These are phyloP conservation scores for Thaumatotibia leucotreta DNA, from an alignment of 1,140 invertebrate genomes.

Conservation along the genomic window DNA sequence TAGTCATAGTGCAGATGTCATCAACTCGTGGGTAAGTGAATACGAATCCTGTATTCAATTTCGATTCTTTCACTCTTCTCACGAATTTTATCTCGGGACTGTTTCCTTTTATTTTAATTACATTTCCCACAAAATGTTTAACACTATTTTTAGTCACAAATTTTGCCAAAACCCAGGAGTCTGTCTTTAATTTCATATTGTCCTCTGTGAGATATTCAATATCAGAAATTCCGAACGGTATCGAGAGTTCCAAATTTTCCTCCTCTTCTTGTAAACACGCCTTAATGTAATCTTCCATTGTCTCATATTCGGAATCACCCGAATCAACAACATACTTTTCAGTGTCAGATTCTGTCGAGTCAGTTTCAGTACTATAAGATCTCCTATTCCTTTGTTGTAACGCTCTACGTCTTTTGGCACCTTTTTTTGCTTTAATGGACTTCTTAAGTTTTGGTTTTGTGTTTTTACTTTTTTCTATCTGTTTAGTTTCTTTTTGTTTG, in stretches of 20 bases:
- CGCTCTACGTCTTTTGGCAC: background rate
- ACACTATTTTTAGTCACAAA: constrained; percentile 30
- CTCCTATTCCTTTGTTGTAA: background rate
- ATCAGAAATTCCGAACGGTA: constrained; percentile 14
- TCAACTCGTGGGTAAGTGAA: constrained; percentile 28
- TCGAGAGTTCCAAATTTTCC: constrained; percentile 18
- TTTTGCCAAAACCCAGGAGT: constrained; percentile 22
- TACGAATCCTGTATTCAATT: constrained; percentile 20
- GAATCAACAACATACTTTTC: background rate
- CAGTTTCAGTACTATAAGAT: background rate
- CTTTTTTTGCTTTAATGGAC: background rate
- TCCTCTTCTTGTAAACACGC: constrained; percentile 5
- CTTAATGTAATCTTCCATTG: background rate
- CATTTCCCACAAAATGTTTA: constrained; percentile 30
- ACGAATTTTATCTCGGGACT: constrained; percentile 26
- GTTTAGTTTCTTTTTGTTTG: background rate
- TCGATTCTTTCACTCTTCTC: constrained; percentile 27
- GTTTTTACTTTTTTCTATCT: background rate
- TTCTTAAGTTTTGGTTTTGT: background rate
- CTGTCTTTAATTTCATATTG: constrained; percentile 12
- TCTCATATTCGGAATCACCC: background rate
- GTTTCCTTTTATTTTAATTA: constrained; percentile 21
- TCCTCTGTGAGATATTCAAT: constrained; percentile 21
- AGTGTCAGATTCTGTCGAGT: background rate
- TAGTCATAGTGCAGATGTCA: constrained; percentile 24